Evolutionary conservation across 1,140 invertebrate species (phyloP).

Genomic region (Drosophila malerkotliana): DNA sequence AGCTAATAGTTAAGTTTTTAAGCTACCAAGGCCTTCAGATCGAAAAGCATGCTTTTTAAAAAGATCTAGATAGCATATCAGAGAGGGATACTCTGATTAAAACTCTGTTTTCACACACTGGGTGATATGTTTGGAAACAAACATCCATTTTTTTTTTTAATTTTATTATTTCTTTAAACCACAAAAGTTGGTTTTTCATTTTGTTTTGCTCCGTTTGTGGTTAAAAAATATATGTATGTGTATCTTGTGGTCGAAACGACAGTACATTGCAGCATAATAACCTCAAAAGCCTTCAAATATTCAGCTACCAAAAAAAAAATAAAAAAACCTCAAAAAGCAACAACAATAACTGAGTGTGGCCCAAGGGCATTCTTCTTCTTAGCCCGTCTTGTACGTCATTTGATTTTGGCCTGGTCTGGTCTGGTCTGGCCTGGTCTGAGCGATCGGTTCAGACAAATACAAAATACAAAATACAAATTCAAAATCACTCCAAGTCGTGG

Average conservation of each 20-base stretch:
- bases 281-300: slow-evolving; percentile 47
- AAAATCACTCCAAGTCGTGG: slow-evolving; percentile 33
- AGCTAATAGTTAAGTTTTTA: no score
- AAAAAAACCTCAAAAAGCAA: slow-evolving; percentile 1
- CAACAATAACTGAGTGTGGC: slow-evolving; percentile 6
- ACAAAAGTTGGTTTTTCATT: slow-evolving; percentile 1
- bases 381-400: slow-evolving; percentile 27
- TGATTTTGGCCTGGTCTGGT: slow-evolving; percentile 10
- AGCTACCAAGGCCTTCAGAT: no score
- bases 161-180: slow-evolving; percentile 1
- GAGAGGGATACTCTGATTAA: background rate
- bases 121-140: slow-evolving; percentile 27
- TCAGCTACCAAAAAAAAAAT: slow-evolving; percentile 28
- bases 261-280: slow-evolving; percentile 44
- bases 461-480: slow-evolving; percentile 12
- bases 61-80: no score
- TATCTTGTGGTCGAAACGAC: slow-evolving; percentile 23
- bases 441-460: slow-evolving; percentile 5
- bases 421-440: slow-evolving; percentile 12
- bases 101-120: slow-evolving; percentile 23
- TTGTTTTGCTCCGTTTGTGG: slow-evolving; percentile 1
- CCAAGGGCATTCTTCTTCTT: slow-evolving; percentile 36
- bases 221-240: background rate
- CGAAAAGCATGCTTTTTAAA: no score
- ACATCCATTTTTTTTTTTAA: background rate